phyloP scores from a whole-genome alignment of 1,140 invertebrate species.

The Brachionus sp. region DNA sequence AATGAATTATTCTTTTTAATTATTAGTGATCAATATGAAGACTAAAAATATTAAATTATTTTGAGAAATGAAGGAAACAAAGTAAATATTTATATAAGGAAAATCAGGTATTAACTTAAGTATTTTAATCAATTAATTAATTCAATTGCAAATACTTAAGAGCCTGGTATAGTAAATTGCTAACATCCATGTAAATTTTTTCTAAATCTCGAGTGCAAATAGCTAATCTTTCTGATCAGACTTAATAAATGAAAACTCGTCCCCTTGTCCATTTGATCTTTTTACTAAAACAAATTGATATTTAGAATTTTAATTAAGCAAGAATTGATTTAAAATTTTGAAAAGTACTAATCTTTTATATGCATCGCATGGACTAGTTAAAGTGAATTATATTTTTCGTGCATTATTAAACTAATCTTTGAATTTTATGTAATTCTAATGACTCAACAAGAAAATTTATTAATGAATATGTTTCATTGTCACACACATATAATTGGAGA shows the following conservation, averaged over 20 bases:
- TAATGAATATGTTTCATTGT: neutral
- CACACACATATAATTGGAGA: neutral
- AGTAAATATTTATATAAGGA: slow-evolving; percentile 33
- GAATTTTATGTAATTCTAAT: neutral
- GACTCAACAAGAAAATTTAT: neutral
- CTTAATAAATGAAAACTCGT: neutral
- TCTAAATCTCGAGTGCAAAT: slow-evolving; percentile 11
- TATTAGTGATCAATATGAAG: neutral
- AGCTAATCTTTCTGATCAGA: neutral
- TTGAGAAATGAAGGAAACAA: neutral
- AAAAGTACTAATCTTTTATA: neutral
- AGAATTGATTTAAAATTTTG: neutral
- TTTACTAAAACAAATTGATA: slow-evolving; percentile 4
- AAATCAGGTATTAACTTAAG: slow-evolving; percentile 42
- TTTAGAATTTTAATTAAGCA: slow-evolving; percentile 22
- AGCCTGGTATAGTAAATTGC: neutral
- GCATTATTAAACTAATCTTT: neutral
- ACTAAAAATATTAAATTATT: neutral
- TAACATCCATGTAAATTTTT: slow-evolving; percentile 12
- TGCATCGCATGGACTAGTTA: neutral
- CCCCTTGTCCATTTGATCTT: neutral
- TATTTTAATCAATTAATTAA: slow-evolving; percentile 43
- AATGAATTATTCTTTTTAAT: neutral
- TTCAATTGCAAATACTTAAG: slow-evolving; percentile 12
- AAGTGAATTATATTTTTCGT: neutral